These are phyloP conservation scores for Rhynchonema sp. DNA, from an alignment of 2,888 invertebrate genomes.

Conservation along the genomic window DNA sequence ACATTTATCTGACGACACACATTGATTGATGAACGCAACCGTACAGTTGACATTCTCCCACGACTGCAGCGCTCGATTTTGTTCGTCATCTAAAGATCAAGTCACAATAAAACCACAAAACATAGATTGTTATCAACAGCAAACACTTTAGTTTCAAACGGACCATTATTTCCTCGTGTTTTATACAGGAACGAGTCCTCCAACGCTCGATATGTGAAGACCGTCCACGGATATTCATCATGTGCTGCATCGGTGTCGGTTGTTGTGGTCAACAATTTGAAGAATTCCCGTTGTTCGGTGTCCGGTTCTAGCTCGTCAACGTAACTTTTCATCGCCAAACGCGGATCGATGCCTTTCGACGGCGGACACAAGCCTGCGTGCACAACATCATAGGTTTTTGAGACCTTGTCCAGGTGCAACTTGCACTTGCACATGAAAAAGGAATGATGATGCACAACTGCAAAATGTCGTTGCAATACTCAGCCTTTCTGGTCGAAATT, in stretches of 20 bases:
- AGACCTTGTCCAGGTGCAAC: too few species aligned
- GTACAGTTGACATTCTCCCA: conserved; percentile 48
- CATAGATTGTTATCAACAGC: not conserved
- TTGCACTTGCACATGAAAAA: too few species aligned
- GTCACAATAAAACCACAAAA: not conserved
- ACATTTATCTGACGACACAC: conserved; percentile 70
- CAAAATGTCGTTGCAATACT: too few species aligned
- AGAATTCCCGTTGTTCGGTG: conserved; percentile 61
- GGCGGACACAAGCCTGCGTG: conserved; percentile 67
- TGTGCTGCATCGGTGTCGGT: conserved; percentile 56
- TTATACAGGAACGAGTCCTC: conserved; percentile 44
- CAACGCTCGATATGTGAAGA: conserved; percentile 48
- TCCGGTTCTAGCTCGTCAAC: conserved; percentile 62
- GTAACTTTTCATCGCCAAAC: conserved; percentile 56
- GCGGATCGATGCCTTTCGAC: conserved; percentile 53
- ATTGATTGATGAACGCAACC: conserved; percentile 69
- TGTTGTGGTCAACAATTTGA: conserved; percentile 58
- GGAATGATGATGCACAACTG: too few species aligned
- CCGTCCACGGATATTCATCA: conserved; percentile 50
- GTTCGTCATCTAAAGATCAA: too few species aligned
- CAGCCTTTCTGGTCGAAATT: too few species aligned
- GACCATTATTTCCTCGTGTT: not conserved
- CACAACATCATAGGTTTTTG: too few species aligned
- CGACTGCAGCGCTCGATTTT: conserved; percentile 31
- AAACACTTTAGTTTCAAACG: too few species aligned